Conservation (phyloP, 1,140 invertebrate genomes). For the Leptinotarsa texana region DNA sequence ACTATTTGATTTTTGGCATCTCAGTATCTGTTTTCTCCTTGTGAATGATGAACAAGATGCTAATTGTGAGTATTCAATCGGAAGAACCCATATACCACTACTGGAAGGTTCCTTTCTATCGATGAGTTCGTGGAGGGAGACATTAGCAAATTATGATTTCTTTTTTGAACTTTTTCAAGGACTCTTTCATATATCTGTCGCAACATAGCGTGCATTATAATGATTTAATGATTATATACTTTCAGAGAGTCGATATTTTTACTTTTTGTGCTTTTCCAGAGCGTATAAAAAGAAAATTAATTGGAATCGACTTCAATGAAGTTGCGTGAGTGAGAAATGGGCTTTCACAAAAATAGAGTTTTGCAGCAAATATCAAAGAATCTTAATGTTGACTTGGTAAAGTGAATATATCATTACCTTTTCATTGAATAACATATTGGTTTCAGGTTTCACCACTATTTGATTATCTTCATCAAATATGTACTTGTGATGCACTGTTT, state of each 20-base stretch:
- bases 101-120: too few species aligned
- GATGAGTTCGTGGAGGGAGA: too few species aligned
- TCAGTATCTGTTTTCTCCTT: too few species aligned
- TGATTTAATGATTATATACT: slow-evolving; percentile 1
- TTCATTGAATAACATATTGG: too few species aligned
- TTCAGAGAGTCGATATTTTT: neutral
- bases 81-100: too few species aligned
- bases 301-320: slow-evolving; percentile 5
- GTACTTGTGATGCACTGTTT: too few species aligned
- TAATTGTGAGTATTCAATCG: too few species aligned
- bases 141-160: neutral
- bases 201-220: slow-evolving; percentile 5
- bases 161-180: neutral
- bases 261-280: neutral
- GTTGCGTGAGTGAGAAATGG: neutral
- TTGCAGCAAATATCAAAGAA: neutral
- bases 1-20: too few species aligned
- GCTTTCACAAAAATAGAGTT: neutral
- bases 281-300: slow-evolving; percentile 4
- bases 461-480: too few species aligned
- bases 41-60: too few species aligned
- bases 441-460: too few species aligned
- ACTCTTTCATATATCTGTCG: neutral
- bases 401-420: neutral
- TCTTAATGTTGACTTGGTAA: neutral